These are phyloP conservation scores for Mastomys coucha DNA, from an alignment of 2,113 vertebrate genomes.

Conservation along the genomic window DNA sequence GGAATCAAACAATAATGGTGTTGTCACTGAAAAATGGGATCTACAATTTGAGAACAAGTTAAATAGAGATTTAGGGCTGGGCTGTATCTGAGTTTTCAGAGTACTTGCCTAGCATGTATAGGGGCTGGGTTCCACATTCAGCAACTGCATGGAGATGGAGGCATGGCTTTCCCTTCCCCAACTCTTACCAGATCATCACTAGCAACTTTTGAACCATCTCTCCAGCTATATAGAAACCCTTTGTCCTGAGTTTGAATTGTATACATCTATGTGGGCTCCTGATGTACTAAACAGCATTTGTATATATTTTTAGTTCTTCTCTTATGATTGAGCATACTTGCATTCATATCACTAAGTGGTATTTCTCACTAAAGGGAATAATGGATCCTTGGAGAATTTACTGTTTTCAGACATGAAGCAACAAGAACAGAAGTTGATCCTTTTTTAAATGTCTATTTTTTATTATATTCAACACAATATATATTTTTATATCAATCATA, in stretches of 20 bases:
- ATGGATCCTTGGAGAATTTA: slow-evolving; percentile 33
- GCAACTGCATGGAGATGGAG: background rate
- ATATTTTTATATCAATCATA: too few species aligned
- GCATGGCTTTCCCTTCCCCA: background rate
- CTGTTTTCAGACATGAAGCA: slow-evolving; percentile 1
- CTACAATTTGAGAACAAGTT: slow-evolving; percentile 6
- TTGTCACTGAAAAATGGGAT: slow-evolving; percentile 7
- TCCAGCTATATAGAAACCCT: background rate
- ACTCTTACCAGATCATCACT: background rate
- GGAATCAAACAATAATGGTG: slow-evolving; percentile 1
- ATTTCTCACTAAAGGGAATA: background rate
- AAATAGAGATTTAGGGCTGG: slow-evolving; percentile 15
- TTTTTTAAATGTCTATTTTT: background rate
- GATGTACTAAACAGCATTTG: background rate
- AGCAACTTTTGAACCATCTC: background rate
- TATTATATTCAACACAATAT: too few species aligned
- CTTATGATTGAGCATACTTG: background rate
- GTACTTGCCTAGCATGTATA: background rate
- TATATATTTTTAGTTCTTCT: background rate
- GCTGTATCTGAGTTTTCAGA: background rate
- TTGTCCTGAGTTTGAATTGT: slow-evolving; percentile 22
- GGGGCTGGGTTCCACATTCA: background rate
- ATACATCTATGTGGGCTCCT: background rate
- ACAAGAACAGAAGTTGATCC: background rate
- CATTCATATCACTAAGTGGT: background rate